phyloP scores from a whole-genome alignment of 1,140 invertebrate species.

The Drosophila athabasca region DNA sequence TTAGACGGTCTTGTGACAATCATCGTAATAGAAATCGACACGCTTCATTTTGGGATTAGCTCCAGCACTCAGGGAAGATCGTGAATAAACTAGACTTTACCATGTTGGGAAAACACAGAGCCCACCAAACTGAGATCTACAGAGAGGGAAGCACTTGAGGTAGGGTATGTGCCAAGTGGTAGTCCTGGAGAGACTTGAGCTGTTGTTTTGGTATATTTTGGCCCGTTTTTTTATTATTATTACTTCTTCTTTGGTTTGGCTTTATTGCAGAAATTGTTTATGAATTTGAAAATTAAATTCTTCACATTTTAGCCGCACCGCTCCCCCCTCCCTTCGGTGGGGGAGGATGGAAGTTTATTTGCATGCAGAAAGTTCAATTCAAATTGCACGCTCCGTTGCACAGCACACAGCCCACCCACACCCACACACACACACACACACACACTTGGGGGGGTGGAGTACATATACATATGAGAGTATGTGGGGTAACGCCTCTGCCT shows the following conservation, averaged over 20 bases:
- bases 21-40: too few species aligned
- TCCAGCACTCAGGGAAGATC: too few species aligned
- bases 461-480: too few species aligned
- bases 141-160: too few species aligned
- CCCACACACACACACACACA: slow-evolving; percentile 9
- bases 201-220: slow-evolving; percentile 41
- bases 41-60: too few species aligned
- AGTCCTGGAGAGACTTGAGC: too few species aligned
- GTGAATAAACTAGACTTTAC: too few species aligned
- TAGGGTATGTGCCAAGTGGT: too few species aligned
- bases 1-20: too few species aligned
- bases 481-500: too few species aligned
- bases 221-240: slow-evolving; percentile 68
- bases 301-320: slow-evolving; percentile 33
- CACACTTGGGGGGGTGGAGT: not conserved
- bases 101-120: too few species aligned
- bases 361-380: slow-evolving; percentile 74
- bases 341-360: slow-evolving; percentile 60
- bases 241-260: slow-evolving; percentile 63
- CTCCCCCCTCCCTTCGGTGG: not conserved
- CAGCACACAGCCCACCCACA: slow-evolving; percentile 15
- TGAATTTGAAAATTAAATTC: slow-evolving; percentile 80
- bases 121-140: too few species aligned
- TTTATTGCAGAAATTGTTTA: slow-evolving; percentile 77
- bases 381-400: slow-evolving; percentile 71